These are phyloP conservation scores for Drosophila picticornis DNA, from an alignment of 2,888 invertebrate species.

Conservation along the genomic window DNA sequence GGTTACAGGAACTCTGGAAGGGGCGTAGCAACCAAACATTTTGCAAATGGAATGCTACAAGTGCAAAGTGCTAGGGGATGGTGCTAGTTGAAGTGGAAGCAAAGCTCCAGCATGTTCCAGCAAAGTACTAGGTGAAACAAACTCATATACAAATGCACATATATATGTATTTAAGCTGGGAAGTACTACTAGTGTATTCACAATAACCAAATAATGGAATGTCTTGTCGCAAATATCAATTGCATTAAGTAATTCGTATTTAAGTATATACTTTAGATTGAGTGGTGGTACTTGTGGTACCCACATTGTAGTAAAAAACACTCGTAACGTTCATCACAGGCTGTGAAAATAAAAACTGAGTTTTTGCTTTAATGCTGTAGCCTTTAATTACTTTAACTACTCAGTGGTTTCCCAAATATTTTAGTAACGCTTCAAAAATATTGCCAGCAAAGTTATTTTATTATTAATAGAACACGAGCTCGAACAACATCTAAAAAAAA, in stretches of 20 bases:
- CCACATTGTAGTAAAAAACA: not conserved
- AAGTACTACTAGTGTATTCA: not conserved
- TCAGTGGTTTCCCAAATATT: slow-evolving; percentile 48
- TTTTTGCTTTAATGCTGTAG: slow-evolving; percentile 8
- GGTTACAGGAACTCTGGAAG: not conserved
- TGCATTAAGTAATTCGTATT: not conserved
- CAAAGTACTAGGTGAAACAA: not conserved
- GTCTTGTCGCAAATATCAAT: not conserved
- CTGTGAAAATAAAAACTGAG: slow-evolving; percentile 6
- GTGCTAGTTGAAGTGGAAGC: slow-evolving; percentile 26
- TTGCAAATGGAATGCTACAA: slow-evolving; percentile 50
- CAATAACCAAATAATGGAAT: not conserved
- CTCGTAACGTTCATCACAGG: not conserved
- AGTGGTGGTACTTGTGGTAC: not conserved
- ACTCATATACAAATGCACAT: not conserved
- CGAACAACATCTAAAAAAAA: slow-evolving; percentile 14
- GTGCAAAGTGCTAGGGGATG: slow-evolving; percentile 10
- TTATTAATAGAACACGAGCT: slow-evolving; percentile 27
- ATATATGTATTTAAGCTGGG: not conserved
- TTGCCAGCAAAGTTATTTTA: slow-evolving; percentile 26
- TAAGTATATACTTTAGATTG: not conserved
- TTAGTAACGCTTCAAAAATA: slow-evolving; percentile 54
- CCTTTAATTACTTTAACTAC: slow-evolving; percentile 62
- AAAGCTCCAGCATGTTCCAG: slow-evolving; percentile 28
- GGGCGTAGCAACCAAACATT: slow-evolving; percentile 31